Evolutionary conservation across 2,888 invertebrate species (phyloP), one percentile per base, ranked within the genome.

Genomic region (Cephus sareptanus): DNA sequence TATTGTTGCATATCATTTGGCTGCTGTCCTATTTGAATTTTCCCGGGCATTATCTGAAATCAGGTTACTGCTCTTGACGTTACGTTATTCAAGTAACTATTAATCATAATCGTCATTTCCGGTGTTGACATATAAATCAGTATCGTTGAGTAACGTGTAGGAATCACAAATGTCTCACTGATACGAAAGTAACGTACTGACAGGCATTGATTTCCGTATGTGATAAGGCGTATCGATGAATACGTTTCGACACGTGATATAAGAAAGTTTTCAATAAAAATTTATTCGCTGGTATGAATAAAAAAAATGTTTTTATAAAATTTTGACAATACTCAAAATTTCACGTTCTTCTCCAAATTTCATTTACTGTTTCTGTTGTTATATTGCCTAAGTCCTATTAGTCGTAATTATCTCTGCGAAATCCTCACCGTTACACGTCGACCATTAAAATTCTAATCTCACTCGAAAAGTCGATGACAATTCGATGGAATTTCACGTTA

Each of bases 241-340:
- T 56, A 9, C 9, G 56, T 23, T 23, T 56, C 0, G 23, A 23
- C 9, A 2, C 0, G 2, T 23, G 56, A 1, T 1, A 0, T 23
- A 23, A 56, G 56, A 56, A 23, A 9, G 23, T 23, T 56, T 23
- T 56, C 1, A 56, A 56, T 9, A 9, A 23, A 56, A 23, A 56
- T 56, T 9, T 9, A 3, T 9, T 15, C 9, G 23, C 2, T 56
- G 23, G 23, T 56, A 56, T 15, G 9, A 1, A 15, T 56, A 56
- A 15, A 56, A 4, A 56, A 23, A 9, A 2, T 4, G 0, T 9
- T 23, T 56, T 23, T 0, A 23, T 23, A 6, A 0, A 23, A 23
- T 23, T 56, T 56, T 23, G 9, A 56, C 23, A 23, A 23, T 23
- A 23, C 0, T 1, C 15, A 2, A 9, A 23, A 40, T 40, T 40